Evolutionary conservation across 2,113 vertebrate genomes (phyloP), one percentile per base, ranked within the genome.

Genomic region (Dicrurus megarhynchus): DNA sequence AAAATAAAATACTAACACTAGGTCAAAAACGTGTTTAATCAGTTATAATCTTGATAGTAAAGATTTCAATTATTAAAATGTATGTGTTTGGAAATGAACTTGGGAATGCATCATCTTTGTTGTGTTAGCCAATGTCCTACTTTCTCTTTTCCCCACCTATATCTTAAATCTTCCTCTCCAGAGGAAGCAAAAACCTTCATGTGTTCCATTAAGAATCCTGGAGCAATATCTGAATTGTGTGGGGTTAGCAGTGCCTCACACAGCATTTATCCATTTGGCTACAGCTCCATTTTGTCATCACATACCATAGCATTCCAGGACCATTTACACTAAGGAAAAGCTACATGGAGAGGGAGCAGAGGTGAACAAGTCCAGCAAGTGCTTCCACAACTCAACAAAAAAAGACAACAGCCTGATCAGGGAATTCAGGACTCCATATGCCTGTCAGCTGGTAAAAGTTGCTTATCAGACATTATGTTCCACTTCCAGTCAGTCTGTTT

Each of bases 181-280:
- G 83, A 73, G 41, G 52, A 78, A 21, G 21, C 12, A 68, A 73
- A 87, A 68, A 44, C 4, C 8, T 75, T 24, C 4, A 49, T 1
- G 7, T 0, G 0, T n/a, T 89, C 65, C 35, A 57, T 47, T 53
- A 22, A 47, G 46, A 88, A 83, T 35, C 22, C 11, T 4, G 0
- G 4, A 61, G 52, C 24, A 61, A 27, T 33, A 60, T 16, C n/a
- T 46, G 19, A 89, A 79, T 3, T 59, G 33, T 47, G 17, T 26
- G 4, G 27, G 35, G 3, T 22, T 17, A 46, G 8, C 39, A 86
- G 5, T 27, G 60, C 30, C 23, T 88, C 41, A 26, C 7, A 50
- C 1, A 2, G 15, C 27, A 50, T 22, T 37, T 88, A 55, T 60
- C 30, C 6, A 3, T 35, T 20, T 15, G 37, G 56, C 67, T 79